A percentile compares a stretch with the other conserved stretches of the same genome.
These are phyloP conservation scores for Pitta sordida DNA, from an alignment of 2,113 vertebrate species.

Conservation along the genomic window DNA sequence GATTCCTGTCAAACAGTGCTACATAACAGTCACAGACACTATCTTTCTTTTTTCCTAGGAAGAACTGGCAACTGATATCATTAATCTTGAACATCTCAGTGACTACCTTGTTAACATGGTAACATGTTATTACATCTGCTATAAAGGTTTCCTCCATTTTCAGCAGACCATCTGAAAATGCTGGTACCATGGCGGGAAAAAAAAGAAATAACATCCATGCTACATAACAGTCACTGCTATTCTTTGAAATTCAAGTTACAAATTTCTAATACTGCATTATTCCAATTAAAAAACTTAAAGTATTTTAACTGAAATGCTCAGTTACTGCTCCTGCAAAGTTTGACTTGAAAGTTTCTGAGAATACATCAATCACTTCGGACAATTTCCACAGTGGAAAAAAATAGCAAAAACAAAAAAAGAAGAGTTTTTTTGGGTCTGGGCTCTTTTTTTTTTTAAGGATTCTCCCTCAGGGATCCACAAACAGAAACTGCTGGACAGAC, in stretches of 20 bases:
- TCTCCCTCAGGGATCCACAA: neutral
- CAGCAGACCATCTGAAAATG: neutral
- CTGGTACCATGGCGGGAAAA: fast-evolving
- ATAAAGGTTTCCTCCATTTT: neutral
- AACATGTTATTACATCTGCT: neutral
- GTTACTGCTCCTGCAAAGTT: neutral
- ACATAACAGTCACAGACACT: neutral
- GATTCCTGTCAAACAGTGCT: neutral
- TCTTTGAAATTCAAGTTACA: neutral
- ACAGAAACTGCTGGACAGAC: neutral
- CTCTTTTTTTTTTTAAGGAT: neutral
- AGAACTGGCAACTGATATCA: neutral
- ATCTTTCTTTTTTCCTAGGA: neutral
- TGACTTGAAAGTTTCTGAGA: neutral
- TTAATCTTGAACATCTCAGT: neutral
- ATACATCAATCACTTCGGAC: neutral
- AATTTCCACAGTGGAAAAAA: neutral
- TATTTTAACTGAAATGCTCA: neutral
- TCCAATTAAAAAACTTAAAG: neutral
- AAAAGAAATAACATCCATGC: neutral
- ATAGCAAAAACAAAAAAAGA: neutral
- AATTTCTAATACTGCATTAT: neutral
- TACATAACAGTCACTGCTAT: neutral
- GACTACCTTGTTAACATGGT: neutral
- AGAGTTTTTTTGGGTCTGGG: neutral